Conservation (phyloP, 2,797 vertebrate species). For the Lepidocolaptes lacrymiger region DNA sequence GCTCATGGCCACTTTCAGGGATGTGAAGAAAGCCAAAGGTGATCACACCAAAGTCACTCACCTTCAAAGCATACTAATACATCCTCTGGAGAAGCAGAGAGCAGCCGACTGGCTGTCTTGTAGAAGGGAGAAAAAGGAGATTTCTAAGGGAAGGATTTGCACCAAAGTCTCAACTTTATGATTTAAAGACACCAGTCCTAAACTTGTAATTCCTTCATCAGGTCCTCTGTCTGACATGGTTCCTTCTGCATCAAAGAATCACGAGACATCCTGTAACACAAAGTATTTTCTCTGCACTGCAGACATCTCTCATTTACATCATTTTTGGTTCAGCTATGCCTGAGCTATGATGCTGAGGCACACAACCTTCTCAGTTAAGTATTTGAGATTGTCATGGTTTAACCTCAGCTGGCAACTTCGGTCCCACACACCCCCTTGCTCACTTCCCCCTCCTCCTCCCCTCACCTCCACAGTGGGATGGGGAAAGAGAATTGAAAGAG, state of each 20-base stretch:
- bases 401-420: not conserved
- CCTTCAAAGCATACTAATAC: not conserved
- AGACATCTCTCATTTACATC: not conserved
- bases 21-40: not conserved
- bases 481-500: not conserved
- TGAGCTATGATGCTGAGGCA: not conserved
- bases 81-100: not conserved
- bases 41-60: not conserved
- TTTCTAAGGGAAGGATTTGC: not conserved
- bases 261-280: not conserved
- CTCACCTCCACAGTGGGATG: not conserved
- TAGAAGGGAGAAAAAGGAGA: not conserved
- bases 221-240: not conserved
- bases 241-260: not conserved
- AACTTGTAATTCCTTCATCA: not conserved
- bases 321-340: not conserved
- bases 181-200: not conserved
- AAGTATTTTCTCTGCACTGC: not conserved
- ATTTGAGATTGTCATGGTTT: not conserved
- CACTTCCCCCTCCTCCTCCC: not conserved
- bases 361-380: not conserved
- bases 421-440: not conserved
- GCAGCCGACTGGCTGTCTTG: not conserved
- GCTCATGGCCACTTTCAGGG: rapidly evolving
- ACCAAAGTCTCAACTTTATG: not conserved